Conservation (phyloP, 2,888 invertebrate genomes). For the Biston stratarius region DNA sequence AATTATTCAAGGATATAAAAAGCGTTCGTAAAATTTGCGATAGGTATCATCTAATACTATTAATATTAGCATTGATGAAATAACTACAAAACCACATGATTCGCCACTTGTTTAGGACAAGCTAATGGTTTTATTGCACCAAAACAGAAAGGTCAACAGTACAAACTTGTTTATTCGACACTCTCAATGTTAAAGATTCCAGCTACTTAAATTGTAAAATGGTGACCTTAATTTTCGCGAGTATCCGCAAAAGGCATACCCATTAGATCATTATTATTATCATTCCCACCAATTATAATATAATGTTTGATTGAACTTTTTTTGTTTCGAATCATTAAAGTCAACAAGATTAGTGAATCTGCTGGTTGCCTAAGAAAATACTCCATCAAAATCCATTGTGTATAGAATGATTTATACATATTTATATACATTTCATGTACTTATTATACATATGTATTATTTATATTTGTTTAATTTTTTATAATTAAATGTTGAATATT, state of each 20-base stretch:
- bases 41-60: neutral
- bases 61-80: constrained; percentile 7
- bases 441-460: too few species aligned
- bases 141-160: constrained; percentile 17
- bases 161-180: constrained; percentile 21
- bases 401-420: too few species aligned
- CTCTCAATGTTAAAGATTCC: constrained; percentile 14
- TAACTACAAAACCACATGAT: constrained; percentile 6
- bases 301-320: neutral
- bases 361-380: too few species aligned
- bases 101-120: neutral
- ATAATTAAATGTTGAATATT: too few species aligned
- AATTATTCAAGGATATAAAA: neutral
- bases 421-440: too few species aligned
- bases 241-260: constrained; percentile 42
- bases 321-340: neutral
- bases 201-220: constrained; percentile 23
- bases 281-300: neutral
- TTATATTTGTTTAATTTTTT: too few species aligned
- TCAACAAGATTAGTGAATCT: too few species aligned
- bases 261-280: constrained; percentile 26
- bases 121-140: constrained; percentile 16
- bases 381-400: too few species aligned
- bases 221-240: constrained; percentile 39
- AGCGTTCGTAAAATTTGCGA: neutral